Evolutionary conservation across 1,140 invertebrate genomes (phyloP).

Genomic region (Brachionus sp.): DNA sequence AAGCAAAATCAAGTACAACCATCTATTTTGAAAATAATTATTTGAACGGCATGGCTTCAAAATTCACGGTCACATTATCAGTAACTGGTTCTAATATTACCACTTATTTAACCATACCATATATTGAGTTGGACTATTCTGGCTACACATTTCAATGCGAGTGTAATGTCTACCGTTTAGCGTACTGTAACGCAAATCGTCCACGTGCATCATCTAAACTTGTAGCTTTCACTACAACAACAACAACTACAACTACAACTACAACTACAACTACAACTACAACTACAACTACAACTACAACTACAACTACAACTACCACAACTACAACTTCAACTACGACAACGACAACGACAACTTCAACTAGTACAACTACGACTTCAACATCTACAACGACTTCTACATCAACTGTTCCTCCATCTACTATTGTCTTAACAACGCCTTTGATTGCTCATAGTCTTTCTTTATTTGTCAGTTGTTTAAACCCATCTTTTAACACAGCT

Average conservation of each 20-base stretch:
- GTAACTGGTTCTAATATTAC: conserved; percentile 10
- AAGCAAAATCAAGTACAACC: neutral
- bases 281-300: neutral
- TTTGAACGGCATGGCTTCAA: conserved; percentile 8
- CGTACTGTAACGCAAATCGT: conserved; percentile 23
- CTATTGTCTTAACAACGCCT: neutral
- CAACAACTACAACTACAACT: conserved; percentile 42
- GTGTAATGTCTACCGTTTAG: conserved; percentile 37
- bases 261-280: conserved; percentile 26
- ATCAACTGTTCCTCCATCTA: neutral
- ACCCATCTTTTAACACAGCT: neutral
- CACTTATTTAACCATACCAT: conserved; percentile 19
- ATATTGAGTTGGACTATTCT: neutral
- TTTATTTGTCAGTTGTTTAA: neutral
- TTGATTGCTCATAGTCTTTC: neutral
- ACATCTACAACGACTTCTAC: neutral
- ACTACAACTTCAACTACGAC: neutral
- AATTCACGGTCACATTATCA: conserved; percentile 5
- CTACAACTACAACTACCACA: neutral
- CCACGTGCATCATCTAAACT: neutral
- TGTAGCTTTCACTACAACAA: conserved; percentile 26
- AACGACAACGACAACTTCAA: neutral
- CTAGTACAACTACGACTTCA: neutral
- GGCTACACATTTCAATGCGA: conserved; percentile 31
- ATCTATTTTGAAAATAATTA: conserved; percentile 42